These are phyloP conservation scores for Nasonia giraulti DNA, from an alignment of 1,140 invertebrate genomes.

Conservation along the genomic window DNA sequence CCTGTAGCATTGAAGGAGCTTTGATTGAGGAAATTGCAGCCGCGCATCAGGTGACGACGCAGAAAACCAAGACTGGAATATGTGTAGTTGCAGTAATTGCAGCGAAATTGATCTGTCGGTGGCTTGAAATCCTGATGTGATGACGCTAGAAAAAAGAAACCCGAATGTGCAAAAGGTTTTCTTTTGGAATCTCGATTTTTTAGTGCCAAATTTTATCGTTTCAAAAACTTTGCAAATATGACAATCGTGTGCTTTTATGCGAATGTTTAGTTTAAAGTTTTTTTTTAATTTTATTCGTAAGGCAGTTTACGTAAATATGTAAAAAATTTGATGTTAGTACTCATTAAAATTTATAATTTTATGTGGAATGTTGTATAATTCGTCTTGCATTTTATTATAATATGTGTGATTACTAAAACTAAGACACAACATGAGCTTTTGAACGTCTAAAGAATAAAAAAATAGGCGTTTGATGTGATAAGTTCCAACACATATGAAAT, in stretches of 20 bases:
- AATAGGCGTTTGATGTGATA: too few species aligned
- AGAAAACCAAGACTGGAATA: slow-evolving; percentile 55
- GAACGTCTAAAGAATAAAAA: too few species aligned
- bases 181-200: not conserved
- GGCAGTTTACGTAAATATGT: too few species aligned
- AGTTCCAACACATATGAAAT: too few species aligned
- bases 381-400: not conserved
- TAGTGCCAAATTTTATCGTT: not conserved
- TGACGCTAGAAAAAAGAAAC: slow-evolving; percentile 27
- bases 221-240: not conserved
- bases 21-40: slow-evolving; percentile 51
- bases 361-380: not conserved
- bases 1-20: too few species aligned
- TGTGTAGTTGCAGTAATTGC: slow-evolving; percentile 56
- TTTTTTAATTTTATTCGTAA: not conserved
- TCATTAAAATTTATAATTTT: too few species aligned
- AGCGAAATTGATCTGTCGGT: slow-evolving; percentile 49
- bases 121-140: not conserved
- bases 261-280: not conserved
- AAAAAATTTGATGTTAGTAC: too few species aligned
- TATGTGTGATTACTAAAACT: too few species aligned
- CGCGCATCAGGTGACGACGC: slow-evolving; percentile 56
- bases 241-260: too few species aligned
- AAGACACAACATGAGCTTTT: too few species aligned
- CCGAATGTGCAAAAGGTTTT: slow-evolving; percentile 13